Evolutionary conservation across 2,113 vertebrate genomes (phyloP), one percentile per base, ranked within the genome.

Genomic region (Tragelaphus scriptus): DNA sequence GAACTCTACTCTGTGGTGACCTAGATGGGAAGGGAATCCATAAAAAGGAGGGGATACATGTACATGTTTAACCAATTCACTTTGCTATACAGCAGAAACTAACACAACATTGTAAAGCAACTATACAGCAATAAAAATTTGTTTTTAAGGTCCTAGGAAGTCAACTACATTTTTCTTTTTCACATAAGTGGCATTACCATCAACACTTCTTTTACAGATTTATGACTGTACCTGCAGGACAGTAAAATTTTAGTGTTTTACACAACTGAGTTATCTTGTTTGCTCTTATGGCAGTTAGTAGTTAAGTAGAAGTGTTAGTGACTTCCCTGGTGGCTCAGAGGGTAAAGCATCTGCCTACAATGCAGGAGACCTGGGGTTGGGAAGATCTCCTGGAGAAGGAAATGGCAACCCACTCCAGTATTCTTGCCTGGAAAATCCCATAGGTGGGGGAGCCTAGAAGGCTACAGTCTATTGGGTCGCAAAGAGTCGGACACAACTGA

Each of bases 151-250:
- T 53, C 47, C 92, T 93, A 89, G 6, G 32, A 91, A 97, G 32
- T 21, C 71, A 88, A 71, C 28, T 77, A 11, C 71, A 51, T 68
- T 94, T 96, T 97, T 92, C 32, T 79, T 92, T 97, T 92, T 90
- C 49, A 59, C 56, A 49, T 4, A 90, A 92, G 71, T 90, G 23
- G 49, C 30, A 40, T 40, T 90, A 79, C 13, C 28, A 81, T 88
- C 26, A 95, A 80, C 4, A 21, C 84, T 53, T 85, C 53, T 58
- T 56, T 86, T 94, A 85, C 58, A 53, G 26, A 80, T 90, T 92
- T 95, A 94, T 13, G 30, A 36, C 36, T 92, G 17, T 49, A 94
- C 51, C 11, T 44, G 32, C 36, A 90, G 21, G 30, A 77, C 97
- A 95, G 56, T 97, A 8, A 87, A 77, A 44, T 19, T 44, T 89